phyloP scores from a whole-genome alignment of 2,113 vertebrate species.

The Stegostoma tigrinum region DNA sequence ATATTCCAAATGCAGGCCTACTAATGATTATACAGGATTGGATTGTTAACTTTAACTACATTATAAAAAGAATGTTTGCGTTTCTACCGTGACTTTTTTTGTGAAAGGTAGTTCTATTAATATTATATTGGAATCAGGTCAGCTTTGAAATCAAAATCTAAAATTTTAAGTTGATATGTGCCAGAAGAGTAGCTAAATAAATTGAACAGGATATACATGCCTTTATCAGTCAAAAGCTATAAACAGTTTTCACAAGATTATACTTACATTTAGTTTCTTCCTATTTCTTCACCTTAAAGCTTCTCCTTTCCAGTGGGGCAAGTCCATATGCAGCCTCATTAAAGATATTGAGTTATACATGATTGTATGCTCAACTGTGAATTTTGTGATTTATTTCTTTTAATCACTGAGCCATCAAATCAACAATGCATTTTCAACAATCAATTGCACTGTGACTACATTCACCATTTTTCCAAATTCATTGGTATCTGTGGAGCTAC shows the following conservation, averaged over 20 bases:
- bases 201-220: background rate
- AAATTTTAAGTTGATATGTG: no score
- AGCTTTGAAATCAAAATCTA: background rate
- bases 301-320: slow-evolving; percentile 12
- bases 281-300: background rate
- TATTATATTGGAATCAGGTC: background rate
- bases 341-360: background rate
- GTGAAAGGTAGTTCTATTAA: background rate
- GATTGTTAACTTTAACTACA: background rate
- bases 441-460: background rate
- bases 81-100: background rate
- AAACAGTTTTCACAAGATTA: background rate
- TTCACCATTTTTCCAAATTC: background rate
- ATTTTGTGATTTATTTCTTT: background rate
- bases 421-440: background rate
- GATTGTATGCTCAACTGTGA: background rate
- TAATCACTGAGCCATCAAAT: background rate
- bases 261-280: background rate
- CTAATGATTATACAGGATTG: background rate
- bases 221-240: background rate
- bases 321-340: background rate
- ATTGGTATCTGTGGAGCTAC: background rate
- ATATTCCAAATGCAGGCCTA: background rate
- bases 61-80: background rate
- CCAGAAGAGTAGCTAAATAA: background rate